These are phyloP conservation scores for Eurystomus glaucurus DNA, from an alignment of 2,797 vertebrate genomes.

Conservation along the genomic window DNA sequence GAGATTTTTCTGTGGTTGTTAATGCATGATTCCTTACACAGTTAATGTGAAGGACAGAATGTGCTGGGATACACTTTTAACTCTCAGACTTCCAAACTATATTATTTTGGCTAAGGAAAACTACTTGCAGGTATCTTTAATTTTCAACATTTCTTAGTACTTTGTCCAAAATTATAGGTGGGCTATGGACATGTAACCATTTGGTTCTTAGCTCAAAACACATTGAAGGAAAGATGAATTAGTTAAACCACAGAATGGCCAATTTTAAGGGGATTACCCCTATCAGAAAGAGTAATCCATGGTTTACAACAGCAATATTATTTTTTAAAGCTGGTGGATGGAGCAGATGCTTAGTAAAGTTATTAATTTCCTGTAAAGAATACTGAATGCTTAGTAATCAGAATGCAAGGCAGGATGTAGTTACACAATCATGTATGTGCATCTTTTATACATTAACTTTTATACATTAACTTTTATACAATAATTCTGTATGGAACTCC, in stretches of 20 bases:
- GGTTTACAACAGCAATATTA: constrained; percentile 73
- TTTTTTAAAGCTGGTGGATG: constrained; percentile 69
- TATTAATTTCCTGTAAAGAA: constrained; percentile 80
- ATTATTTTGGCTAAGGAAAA: not conserved
- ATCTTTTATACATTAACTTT: constrained; percentile 23
- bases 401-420: constrained; percentile 48
- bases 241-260: constrained; percentile 15
- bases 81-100: not conserved
- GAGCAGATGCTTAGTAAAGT: constrained; percentile 77
- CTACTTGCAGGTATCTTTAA: not conserved
- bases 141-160: not conserved
- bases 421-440: constrained; percentile 7
- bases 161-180: not conserved
- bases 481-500: not conserved
- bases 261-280: constrained; percentile 77
- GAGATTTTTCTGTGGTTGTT: not conserved
- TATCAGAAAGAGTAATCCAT: constrained; percentile 74
- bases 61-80: not conserved
- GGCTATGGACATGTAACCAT: not conserved
- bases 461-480: too few relatives aligned
- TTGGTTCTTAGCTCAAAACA: constrained; percentile 37
- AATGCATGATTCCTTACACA: not conserved
- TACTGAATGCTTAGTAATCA: constrained; percentile 53
- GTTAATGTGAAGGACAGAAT: not conserved
- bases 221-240: constrained; percentile 45